These are phyloP conservation scores for Mercenaria mercenaria DNA, from an alignment of 1,140 invertebrate species.

Conservation along the genomic window DNA sequence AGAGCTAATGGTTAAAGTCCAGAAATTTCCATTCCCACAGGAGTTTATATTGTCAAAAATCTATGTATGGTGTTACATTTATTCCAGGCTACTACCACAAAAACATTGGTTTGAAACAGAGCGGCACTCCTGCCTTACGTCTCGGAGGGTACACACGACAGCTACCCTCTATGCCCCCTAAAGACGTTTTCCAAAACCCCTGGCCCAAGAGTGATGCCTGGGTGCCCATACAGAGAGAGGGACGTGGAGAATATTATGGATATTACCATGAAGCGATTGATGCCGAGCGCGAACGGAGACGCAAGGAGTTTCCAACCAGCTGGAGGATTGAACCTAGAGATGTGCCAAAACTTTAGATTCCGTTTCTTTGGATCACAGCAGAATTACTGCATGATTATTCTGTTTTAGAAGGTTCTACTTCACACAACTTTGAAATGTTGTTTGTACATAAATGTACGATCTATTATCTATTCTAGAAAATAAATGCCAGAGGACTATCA, in stretches of 20 bases:
- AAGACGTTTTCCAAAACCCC: constrained; percentile 76
- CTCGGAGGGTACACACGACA: constrained; percentile 80
- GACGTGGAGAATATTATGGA: constrained; percentile 82
- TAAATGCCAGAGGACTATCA: no score
- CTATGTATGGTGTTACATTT: no score
- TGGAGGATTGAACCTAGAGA: constrained; percentile 74
- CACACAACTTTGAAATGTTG: no score
- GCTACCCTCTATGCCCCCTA: constrained; percentile 78
- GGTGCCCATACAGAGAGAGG: constrained; percentile 72
- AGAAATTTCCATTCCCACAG: no score
- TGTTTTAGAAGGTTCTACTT: no score
- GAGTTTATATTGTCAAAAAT: no score
- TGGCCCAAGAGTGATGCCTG: constrained; percentile 81
- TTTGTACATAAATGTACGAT: no score
- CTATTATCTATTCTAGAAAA: no score
- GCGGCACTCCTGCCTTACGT: constrained; percentile 74
- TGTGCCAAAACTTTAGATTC: constrained; percentile 71
- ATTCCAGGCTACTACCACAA: constrained; percentile 78
- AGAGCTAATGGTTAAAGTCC: no score
- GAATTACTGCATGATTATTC: no score
- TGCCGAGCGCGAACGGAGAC: constrained; percentile 71
- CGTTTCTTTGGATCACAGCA: no score
- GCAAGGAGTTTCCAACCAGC: constrained; percentile 71
- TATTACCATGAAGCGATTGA: constrained; percentile 82
- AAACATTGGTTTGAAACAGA: constrained; percentile 74